Percentiles rank a stretch among this genome's conserved stretches.
Evolutionary conservation across 2,797 vertebrate genomes (phyloP).

Genomic region (Halcyon chelicuti): DNA sequence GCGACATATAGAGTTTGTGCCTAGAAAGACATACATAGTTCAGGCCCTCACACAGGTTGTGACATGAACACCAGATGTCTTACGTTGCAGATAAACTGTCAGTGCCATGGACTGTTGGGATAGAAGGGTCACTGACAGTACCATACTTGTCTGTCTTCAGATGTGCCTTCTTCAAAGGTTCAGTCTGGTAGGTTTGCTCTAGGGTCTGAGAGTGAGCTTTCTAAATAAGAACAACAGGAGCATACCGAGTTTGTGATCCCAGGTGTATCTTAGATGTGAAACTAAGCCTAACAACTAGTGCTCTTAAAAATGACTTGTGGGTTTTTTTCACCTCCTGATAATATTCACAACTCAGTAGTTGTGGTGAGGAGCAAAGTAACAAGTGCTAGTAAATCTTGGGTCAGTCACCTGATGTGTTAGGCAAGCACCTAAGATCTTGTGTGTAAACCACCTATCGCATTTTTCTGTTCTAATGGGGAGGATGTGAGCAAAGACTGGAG

Average conservation of each 20-base stretch:
- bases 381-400: neutral
- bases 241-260: neutral
- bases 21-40: neutral
- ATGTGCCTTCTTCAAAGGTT: neutral
- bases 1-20: neutral
- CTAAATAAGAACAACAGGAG: neutral
- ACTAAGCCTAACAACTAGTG: neutral
- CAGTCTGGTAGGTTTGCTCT: rapidly evolving
- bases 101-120: neutral
- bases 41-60: neutral
- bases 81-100: neutral
- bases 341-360: neutral
- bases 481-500: neutral
- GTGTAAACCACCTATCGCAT: rapidly evolving
- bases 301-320: neutral
- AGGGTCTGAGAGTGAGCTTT: neutral
- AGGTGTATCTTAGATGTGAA: neutral
- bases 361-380: neutral
- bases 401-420: neutral
- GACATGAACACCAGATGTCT: neutral
- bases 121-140: neutral
- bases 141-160: neutral
- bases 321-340: neutral
- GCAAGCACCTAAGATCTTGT: neutral
- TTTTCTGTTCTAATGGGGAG: neutral